These are phyloP conservation scores for Oreochromis tanganicae DNA, from an alignment of 2,113 vertebrate genomes.

Conservation along the genomic window DNA sequence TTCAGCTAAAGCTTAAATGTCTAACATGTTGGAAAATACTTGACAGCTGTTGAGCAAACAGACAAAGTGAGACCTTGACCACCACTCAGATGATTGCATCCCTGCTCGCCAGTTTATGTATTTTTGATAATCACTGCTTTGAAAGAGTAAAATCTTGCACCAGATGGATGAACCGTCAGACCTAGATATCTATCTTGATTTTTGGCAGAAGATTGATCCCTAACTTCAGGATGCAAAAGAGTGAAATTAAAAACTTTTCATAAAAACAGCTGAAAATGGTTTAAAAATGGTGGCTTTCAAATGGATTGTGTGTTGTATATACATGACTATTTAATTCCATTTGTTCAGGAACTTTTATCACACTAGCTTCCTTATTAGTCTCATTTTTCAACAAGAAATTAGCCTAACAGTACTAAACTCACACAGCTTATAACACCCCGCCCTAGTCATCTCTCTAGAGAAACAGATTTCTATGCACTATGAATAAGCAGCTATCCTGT, in stretches of 20 bases:
- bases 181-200: background rate
- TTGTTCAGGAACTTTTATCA: background rate
- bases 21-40: background rate
- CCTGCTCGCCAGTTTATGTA: background rate
- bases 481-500: background rate
- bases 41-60: background rate
- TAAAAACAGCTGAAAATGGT: background rate
- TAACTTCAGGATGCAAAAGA: background rate
- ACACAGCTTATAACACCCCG: background rate
- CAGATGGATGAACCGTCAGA: background rate
- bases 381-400: background rate
- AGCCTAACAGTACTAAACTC: background rate
- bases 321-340: background rate
- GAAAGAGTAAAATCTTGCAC: background rate
- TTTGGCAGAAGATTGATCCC: constrained; percentile 4
- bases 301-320: background rate
- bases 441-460: background rate
- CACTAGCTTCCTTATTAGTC: background rate
- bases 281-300: background rate
- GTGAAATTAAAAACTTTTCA: background rate
- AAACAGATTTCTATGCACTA: background rate
- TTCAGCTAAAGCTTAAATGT: background rate
- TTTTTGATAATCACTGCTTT: background rate
- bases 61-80: background rate
- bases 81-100: background rate